A percentile compares a stretch with the other conserved stretches of the same genome.
Evolutionary conservation across 1,140 invertebrate species (phyloP).

Genomic region (Drosophila biarmipes): DNA sequence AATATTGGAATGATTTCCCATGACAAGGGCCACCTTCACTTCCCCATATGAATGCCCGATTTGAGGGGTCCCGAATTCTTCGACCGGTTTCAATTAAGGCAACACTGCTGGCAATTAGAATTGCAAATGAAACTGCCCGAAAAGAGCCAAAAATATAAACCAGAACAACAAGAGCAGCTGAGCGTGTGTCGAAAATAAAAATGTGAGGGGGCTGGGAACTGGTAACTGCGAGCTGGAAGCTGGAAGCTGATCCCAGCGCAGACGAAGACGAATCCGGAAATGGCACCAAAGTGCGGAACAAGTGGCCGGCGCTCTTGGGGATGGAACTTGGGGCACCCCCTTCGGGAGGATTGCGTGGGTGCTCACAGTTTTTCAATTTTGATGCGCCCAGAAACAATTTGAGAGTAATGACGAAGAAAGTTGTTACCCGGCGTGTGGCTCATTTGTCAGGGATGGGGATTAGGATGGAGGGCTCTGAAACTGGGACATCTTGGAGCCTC

Average conservation of each 20-base stretch:
- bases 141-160: constrained; percentile 21
- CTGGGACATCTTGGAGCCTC: not conserved
- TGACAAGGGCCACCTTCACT: constrained; percentile 8
- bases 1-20: not conserved
- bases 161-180: constrained; percentile 26
- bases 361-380: constrained; percentile 46
- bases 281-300: constrained; percentile 68
- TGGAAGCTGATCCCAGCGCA: constrained; percentile 9
- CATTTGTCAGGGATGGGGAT: constrained; percentile 76
- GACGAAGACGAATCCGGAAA: constrained; percentile 59
- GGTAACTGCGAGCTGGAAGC: not conserved
- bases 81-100: constrained; percentile 55
- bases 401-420: constrained; percentile 80
- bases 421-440: constrained; percentile 79
- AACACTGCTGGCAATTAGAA: constrained; percentile 69
- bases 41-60: constrained; percentile 1
- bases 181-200: constrained; percentile 60
- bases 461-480: not conserved
- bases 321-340: not conserved
- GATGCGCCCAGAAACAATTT: constrained; percentile 74
- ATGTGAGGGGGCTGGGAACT: constrained; percentile 34
- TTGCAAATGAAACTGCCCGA: constrained; percentile 62
- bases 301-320: constrained; percentile 33
- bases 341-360: constrained; percentile 18
- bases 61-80: constrained; percentile 7